Evolutionary conservation across 1,140 invertebrate species (phyloP).

Genomic region (Papilio aristodemus): DNA sequence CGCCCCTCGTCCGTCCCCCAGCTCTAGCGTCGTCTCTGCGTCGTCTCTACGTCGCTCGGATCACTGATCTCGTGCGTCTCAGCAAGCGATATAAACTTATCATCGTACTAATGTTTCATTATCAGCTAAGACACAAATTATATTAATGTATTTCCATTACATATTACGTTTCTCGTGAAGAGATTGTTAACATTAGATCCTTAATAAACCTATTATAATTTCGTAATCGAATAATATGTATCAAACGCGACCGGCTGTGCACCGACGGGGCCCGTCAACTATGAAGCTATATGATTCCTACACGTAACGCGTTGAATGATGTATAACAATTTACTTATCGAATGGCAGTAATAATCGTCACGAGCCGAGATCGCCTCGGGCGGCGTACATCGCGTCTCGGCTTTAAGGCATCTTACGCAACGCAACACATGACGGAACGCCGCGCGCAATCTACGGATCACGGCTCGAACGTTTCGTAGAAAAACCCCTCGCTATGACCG

Average conservation of each 20-base stretch:
- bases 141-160: slow-evolving; percentile 72
- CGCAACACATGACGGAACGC: slow-evolving; percentile 49
- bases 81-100: slow-evolving; percentile 74
- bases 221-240: slow-evolving; percentile 79
- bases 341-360: slow-evolving; percentile 79
- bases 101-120: slow-evolving; percentile 72
- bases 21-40: too few relatives aligned
- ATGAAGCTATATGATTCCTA: too few relatives aligned
- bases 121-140: slow-evolving; percentile 80
- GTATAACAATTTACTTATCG: slow-evolving; percentile 76
- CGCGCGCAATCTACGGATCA: slow-evolving; percentile 38
- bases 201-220: slow-evolving; percentile 78
- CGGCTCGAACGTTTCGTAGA: slow-evolving; percentile 44
- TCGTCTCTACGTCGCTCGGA: slow-evolving; percentile 39
- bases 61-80: slow-evolving; percentile 37
- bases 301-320: slow-evolving; percentile 66
- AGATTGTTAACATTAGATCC: slow-evolving; percentile 69
- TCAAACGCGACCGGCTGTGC: slow-evolving; percentile 75
- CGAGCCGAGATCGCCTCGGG: slow-evolving; percentile 55
- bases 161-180: slow-evolving; percentile 70
- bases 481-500: slow-evolving; percentile 40
- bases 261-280: slow-evolving; percentile 73
- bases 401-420: slow-evolving; percentile 73
- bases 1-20: slow-evolving; percentile 41
- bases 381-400: slow-evolving; percentile 54